Evolutionary conservation across 2,888 invertebrate genomes (phyloP).

Genomic region (Chromoteleia sp.): DNA sequence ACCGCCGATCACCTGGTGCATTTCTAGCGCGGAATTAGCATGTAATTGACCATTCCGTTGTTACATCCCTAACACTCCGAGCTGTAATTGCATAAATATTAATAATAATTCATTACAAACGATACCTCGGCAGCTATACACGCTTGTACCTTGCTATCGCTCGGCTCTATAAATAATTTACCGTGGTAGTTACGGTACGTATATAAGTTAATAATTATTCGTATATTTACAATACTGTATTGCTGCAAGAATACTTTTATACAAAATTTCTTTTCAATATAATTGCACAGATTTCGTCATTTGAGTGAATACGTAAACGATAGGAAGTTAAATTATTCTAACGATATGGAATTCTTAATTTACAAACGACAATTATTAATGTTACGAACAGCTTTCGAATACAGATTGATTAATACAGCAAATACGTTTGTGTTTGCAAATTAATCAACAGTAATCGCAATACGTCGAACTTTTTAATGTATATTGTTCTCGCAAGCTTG

Average conservation of each 20-base stretch:
- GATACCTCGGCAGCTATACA: conserved; percentile 31
- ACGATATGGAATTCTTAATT: no score
- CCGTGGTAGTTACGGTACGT: not conserved
- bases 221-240: not conserved
- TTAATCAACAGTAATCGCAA: no score
- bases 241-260: not conserved
- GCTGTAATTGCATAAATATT: conserved; percentile 73
- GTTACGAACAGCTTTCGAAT: no score
- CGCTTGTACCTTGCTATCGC: conserved; percentile 20
- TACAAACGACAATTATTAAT: no score
- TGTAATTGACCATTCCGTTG: conserved; percentile 62
- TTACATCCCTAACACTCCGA: conserved; percentile 36
- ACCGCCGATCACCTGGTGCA: conserved; percentile 65
- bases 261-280: no score
- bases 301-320: no score
- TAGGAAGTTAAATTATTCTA: no score
- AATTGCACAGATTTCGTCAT: no score
- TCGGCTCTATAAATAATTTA: conserved; percentile 28
- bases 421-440: no score
- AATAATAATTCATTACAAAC: conserved; percentile 71
- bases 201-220: not conserved
- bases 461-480: no score
- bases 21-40: conserved; percentile 60
- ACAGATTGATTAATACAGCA: no score
- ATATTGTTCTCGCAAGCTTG: no score